A percentile compares a stretch with the other conserved stretches of the same genome.
Conservation (phyloP, 2,888 invertebrate genomes). For the Trypoxylon attenuatum region DNA sequence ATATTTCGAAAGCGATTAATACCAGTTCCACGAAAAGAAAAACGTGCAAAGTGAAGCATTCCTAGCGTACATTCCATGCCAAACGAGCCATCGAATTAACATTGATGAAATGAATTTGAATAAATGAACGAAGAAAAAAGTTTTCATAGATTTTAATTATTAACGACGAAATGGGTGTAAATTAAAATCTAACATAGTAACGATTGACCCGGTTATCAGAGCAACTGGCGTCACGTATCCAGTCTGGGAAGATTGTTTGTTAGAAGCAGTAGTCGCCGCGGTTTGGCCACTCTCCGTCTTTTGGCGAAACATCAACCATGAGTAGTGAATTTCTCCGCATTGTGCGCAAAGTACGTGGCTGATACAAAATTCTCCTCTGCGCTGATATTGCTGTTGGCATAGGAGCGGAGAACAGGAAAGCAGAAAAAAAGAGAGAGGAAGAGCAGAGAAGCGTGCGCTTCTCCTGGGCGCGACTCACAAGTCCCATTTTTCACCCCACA, state of each 20-base stretch:
- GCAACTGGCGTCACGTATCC: background rate
- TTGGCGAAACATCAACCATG: constrained; percentile 28
- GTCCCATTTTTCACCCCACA: constrained; percentile 25
- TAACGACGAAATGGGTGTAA: background rate
- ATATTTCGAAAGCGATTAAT: no score
- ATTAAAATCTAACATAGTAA: background rate
- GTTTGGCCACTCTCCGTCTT: background rate
- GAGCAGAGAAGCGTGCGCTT: constrained; percentile 18
- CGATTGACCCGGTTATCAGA: constrained; percentile 2
- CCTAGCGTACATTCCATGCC: no score
- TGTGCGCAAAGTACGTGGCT: constrained; percentile 35
- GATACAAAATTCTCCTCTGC: background rate
- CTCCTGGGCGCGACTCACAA: constrained; percentile 4
- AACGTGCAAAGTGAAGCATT: no score
- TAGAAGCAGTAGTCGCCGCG: no score
- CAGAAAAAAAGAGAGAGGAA: no score
- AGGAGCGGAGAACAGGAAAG: background rate
- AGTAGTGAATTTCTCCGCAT: constrained; percentile 46
- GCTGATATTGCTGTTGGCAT: background rate
- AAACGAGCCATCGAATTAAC: no score
- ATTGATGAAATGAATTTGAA: no score
- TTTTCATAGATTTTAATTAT: no score
- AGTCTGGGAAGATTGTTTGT: no score
- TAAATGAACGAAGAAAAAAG: no score
- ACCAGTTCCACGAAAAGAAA: no score